phyloP scores from a whole-genome alignment of 2,888 invertebrate genomes.

The Hydriomena furcata region DNA sequence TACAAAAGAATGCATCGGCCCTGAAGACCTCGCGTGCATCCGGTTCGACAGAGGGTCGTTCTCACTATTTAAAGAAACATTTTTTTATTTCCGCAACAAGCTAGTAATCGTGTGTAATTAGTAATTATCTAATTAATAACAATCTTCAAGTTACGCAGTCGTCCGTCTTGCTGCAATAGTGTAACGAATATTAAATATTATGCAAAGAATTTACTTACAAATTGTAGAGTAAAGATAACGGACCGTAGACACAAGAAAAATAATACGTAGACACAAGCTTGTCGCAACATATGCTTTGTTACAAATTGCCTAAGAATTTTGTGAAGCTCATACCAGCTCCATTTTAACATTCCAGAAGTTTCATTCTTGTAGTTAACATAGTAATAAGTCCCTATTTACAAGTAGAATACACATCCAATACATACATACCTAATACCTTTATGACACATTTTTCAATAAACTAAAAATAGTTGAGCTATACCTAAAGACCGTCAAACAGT shows the following conservation, averaged over 20 bases:
- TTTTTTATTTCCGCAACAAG: conserved; percentile 65
- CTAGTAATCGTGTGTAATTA: conserved; percentile 54
- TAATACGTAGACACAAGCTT: conserved; percentile 33
- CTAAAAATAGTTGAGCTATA: too few relatives aligned
- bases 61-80: conserved; percentile 69
- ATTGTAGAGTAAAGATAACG: conserved; percentile 32
- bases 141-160: conserved; percentile 50
- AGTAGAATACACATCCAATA: too few relatives aligned
- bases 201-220: conserved; percentile 49
- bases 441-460: too few relatives aligned
- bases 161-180: conserved; percentile 43
- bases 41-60: conserved; percentile 75
- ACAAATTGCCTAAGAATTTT: conserved; percentile 22
- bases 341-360: too few relatives aligned
- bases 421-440: too few relatives aligned
- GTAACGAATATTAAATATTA: conserved; percentile 51
- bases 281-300: conserved; percentile 29
- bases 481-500: too few relatives aligned
- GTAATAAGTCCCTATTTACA: too few relatives aligned
- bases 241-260: conserved; percentile 31
- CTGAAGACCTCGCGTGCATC: conserved; percentile 68
- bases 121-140: conserved; percentile 57
- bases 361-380: too few relatives aligned
- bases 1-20: conserved; percentile 37
- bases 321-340: neutral